Conservation (phyloP, 2,797 vertebrate species). For the Crax fasciolata region DNA sequence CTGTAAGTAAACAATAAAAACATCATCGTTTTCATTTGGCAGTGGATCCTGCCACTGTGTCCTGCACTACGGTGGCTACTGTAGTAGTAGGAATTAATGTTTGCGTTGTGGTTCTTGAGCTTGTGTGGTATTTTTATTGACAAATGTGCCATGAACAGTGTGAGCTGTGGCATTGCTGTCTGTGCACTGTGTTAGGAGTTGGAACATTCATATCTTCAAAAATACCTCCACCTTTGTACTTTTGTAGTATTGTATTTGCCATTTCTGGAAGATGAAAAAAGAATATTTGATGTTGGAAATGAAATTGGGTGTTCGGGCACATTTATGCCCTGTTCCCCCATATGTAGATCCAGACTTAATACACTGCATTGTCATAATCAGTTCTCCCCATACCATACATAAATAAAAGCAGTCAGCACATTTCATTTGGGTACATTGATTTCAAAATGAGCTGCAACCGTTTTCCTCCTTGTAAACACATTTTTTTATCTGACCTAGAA, state of each 20-base stretch:
- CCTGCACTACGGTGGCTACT: background rate
- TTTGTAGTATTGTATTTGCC: background rate
- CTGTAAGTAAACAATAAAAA: slow-evolving; percentile 85
- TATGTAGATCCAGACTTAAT: background rate
- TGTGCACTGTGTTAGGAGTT: background rate
- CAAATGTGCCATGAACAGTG: background rate
- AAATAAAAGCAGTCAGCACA: background rate
- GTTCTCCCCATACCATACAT: background rate
- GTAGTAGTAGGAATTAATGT: background rate
- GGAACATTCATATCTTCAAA: background rate
- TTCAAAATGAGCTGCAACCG: background rate
- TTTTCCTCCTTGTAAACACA: background rate
- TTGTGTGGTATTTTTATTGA: background rate
- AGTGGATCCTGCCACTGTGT: background rate
- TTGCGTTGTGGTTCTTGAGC: background rate
- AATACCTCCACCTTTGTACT: background rate
- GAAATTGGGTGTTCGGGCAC: background rate
- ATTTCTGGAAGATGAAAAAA: background rate
- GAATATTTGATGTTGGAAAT: background rate
- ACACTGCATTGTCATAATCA: background rate
- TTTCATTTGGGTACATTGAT: background rate
- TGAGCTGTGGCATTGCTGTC: background rate
- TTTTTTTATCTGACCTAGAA: background rate
- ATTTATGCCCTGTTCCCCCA: background rate
- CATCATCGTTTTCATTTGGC: background rate